Conservation (phyloP, 1,140 invertebrate species). For the Micrasema minimum region DNA sequence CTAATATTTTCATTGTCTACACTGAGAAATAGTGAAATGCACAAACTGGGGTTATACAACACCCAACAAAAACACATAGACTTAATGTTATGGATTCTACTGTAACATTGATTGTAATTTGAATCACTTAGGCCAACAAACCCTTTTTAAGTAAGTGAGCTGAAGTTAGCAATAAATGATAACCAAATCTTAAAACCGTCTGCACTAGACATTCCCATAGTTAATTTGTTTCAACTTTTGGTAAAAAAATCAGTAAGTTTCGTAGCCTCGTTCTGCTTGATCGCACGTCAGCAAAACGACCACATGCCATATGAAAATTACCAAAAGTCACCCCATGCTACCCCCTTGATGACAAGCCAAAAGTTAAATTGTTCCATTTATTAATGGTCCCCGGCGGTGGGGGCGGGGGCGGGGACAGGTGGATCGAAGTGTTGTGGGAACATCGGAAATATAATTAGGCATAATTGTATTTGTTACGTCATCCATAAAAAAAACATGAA, state of each 20-base stretch:
- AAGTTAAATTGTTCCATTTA: constrained; percentile 15
- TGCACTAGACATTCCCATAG: no score
- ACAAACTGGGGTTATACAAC: no score
- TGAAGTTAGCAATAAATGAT: no score
- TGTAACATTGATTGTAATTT: no score
- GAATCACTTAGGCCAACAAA: no score
- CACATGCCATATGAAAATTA: constrained; percentile 15
- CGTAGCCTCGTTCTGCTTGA: background rate
- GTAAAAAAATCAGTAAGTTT: background rate
- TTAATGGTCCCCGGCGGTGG: background rate
- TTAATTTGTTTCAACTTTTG: no score
- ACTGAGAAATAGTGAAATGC: no score
- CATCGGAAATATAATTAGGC: constrained; percentile 10
- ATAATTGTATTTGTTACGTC: constrained; percentile 1
- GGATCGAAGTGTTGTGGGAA: background rate
- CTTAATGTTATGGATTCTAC: no score
- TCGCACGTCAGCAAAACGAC: background rate
- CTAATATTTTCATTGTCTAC: no score
- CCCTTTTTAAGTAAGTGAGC: no score
- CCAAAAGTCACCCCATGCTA: background rate
- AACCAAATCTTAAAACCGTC: no score
- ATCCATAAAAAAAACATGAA: background rate
- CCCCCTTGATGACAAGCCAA: constrained; percentile 1
- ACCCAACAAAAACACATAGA: no score
- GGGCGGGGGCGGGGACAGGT: background rate